A percentile compares a stretch with the other conserved stretches of the same genome.
Conservation (phyloP, 1,140 invertebrate species). For the Lasioglossum baleicum region DNA sequence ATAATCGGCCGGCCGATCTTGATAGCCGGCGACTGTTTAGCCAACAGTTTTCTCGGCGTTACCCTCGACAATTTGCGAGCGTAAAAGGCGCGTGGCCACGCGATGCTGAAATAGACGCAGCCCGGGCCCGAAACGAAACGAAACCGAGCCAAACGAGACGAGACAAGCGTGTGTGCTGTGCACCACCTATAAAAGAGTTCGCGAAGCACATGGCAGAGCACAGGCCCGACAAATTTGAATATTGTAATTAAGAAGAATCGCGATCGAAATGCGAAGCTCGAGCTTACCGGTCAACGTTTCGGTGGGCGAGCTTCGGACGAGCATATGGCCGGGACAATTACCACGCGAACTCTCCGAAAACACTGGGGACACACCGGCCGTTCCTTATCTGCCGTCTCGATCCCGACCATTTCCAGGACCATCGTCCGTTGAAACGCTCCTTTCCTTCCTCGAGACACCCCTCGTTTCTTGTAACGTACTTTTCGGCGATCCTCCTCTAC, state of each 20-base stretch:
- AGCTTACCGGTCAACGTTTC: slow-evolving; percentile 62
- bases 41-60: slow-evolving; percentile 71
- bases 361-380: slow-evolving; percentile 28
- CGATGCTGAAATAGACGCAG: slow-evolving; percentile 12
- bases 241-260: slow-evolving; percentile 73
- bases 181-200: not conserved
- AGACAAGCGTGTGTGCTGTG: not conserved
- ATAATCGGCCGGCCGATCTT: slow-evolving; percentile 68
- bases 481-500: not conserved
- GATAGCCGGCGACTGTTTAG: slow-evolving; percentile 75
- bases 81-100: slow-evolving; percentile 21
- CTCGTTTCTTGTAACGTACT: slow-evolving; percentile 40
- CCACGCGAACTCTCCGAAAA: slow-evolving; percentile 54
- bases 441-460: slow-evolving; percentile 14
- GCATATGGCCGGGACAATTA: slow-evolving; percentile 69
- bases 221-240: slow-evolving; percentile 69
- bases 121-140: slow-evolving; percentile 17
- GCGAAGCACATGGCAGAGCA: slow-evolving; percentile 65
- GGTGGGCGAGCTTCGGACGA: slow-evolving; percentile 56
- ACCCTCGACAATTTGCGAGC: slow-evolving; percentile 39
- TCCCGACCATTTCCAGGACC: slow-evolving; percentile 43
- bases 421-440: slow-evolving; percentile 21
- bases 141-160: too few relatives aligned
- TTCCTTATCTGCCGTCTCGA: slow-evolving; percentile 49
- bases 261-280: slow-evolving; percentile 62